These are phyloP conservation scores for Xylocampa areola DNA, from an alignment of 2,888 invertebrate species.

Conservation along the genomic window DNA sequence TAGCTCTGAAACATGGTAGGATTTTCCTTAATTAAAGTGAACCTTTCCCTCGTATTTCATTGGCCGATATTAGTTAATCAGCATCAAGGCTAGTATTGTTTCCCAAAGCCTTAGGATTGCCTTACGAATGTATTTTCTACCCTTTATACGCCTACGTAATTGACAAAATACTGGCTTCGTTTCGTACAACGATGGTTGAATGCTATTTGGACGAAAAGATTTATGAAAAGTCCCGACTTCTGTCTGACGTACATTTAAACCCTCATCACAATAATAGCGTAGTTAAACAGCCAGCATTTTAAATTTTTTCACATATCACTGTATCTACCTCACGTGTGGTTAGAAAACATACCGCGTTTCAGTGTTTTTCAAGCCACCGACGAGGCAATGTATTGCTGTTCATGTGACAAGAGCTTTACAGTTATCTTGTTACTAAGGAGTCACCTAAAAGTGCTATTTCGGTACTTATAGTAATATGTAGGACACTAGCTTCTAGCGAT, in stretches of 20 bases:
- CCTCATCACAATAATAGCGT: conserved; percentile 1
- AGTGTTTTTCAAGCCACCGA: too few species aligned
- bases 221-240: background rate
- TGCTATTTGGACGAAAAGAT: too few species aligned
- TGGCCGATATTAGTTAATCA: too few species aligned
- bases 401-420: conserved; percentile 7
- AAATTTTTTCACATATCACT: too few species aligned
- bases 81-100: too few species aligned
- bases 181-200: background rate
- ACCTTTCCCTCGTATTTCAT: background rate
- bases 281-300: background rate
- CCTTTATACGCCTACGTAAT: conserved; percentile 26
- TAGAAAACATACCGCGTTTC: too few species aligned
- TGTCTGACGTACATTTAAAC: conserved; percentile 5
- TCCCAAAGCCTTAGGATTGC: too few species aligned
- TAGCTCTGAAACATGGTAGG: too few species aligned
- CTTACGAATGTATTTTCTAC: too few species aligned
- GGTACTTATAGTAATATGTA: conserved; percentile 44
- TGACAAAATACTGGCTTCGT: conserved; percentile 18
- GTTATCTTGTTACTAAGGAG: conserved; percentile 6
- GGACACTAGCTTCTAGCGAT: conserved; percentile 54
- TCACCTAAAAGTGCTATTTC: conserved; percentile 27
- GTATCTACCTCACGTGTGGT: too few species aligned
- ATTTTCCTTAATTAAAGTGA: too few species aligned
- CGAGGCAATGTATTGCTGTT: background rate